phyloP scores from a whole-genome alignment of 2,888 invertebrate genomes.

The Resseliella maxima region DNA sequence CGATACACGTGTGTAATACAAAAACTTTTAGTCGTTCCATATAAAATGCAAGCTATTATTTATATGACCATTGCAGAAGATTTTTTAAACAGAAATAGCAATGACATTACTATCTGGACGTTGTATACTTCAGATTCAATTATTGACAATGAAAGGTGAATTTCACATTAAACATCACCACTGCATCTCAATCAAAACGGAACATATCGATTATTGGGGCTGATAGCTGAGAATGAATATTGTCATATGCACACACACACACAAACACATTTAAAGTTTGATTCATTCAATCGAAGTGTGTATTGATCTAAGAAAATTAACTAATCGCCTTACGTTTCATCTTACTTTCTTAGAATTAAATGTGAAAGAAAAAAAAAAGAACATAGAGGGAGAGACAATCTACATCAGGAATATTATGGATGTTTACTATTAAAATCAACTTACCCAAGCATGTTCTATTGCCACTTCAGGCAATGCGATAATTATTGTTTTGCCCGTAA shows the following conservation, averaged over 20 bases:
- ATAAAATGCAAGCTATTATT: no score
- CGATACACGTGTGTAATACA: not conserved
- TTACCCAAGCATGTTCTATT: conserved; percentile 37
- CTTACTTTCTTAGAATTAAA: no score
- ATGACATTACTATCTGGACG: not conserved
- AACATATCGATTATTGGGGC: not conserved
- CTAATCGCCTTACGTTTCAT: not conserved
- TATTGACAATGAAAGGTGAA: not conserved
- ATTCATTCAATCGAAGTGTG: not conserved
- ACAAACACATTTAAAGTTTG: not conserved
- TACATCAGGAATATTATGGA: no score
- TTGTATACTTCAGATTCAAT: conserved; percentile 36
- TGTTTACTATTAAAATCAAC: not conserved
- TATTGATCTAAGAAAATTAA: not conserved
- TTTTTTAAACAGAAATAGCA: not conserved
- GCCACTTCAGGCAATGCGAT: conserved; percentile 35
- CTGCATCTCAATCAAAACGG: not conserved
- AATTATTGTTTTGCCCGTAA: not conserved
- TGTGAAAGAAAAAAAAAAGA: no score
- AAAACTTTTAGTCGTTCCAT: no score
- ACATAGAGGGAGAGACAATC: no score
- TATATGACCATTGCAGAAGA: no score
- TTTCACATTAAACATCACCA: not conserved
- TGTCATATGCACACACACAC: not conserved
- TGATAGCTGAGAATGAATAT: not conserved